phyloP scores from a whole-genome alignment of 2,888 invertebrate genomes.

The Chloroclystis v-ata region DNA sequence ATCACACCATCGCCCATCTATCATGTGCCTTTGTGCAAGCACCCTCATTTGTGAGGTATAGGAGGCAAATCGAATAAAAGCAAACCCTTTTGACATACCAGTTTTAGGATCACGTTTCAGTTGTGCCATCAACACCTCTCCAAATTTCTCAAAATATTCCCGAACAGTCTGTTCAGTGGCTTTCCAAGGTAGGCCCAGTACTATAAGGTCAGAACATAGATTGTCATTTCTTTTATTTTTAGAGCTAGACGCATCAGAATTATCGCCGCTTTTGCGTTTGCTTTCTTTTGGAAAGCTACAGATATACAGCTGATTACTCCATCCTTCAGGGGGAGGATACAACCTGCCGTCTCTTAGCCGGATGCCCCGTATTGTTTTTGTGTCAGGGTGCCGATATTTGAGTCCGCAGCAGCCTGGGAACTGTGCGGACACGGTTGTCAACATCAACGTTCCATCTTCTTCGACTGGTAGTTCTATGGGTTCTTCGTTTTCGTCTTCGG shows the following conservation, averaged over 20 bases:
- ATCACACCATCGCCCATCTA: constrained; percentile 99
- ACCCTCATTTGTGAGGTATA: constrained; percentile 97
- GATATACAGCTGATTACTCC: constrained; percentile 88
- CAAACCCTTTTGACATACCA: constrained; percentile 98
- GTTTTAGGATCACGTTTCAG: constrained; percentile 94
- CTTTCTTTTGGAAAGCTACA: constrained; percentile 94
- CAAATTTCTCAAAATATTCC: constrained; percentile 98
- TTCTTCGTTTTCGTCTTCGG: constrained; percentile 98
- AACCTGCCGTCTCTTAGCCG: constrained; percentile 94
- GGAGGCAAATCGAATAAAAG: constrained; percentile 96
- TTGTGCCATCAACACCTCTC: constrained; percentile 98
- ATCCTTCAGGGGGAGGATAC: constrained; percentile 92
- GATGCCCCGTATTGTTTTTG: constrained; percentile 92
- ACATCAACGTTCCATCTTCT: constrained; percentile 94
- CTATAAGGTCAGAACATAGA: constrained; percentile 97
- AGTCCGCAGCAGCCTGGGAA: constrained; percentile 98
- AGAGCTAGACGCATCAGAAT: constrained; percentile 87
- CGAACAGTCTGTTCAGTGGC: constrained; percentile 96
- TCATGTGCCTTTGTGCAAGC: constrained; percentile 95
- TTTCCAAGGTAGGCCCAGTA: constrained; percentile 99
- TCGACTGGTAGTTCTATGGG: constrained; percentile 98
- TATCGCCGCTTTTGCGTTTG: constrained; percentile 96
- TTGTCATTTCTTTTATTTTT: constrained; percentile 97
- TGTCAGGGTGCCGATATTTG: constrained; percentile 96
- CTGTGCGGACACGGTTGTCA: constrained; percentile 96